Evolutionary conservation across 2,888 invertebrate species (phyloP).

Genomic region (Stenchaetothrips biformis): DNA sequence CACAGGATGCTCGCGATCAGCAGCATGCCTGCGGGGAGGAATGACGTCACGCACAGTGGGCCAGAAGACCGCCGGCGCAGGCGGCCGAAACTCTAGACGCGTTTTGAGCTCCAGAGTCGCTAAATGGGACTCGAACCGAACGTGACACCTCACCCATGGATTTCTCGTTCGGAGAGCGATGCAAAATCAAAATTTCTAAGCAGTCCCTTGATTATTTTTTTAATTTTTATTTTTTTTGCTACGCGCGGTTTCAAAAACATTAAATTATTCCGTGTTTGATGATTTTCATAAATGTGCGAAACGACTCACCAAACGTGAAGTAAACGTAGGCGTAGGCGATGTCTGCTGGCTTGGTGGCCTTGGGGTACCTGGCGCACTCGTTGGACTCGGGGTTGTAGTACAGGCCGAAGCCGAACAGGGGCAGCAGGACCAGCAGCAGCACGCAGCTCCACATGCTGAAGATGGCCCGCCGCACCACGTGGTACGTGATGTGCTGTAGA

Average conservation of each 20-base stretch:
- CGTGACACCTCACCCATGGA: too few species aligned
- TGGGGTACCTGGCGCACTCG: constrained; percentile 65
- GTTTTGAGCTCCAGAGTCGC: too few species aligned
- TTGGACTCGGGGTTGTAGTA: constrained; percentile 57
- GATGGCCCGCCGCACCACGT: constrained; percentile 66
- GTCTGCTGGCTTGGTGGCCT: constrained; percentile 60
- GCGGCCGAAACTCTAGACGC: too few species aligned
- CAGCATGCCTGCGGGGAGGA: constrained; percentile 54
- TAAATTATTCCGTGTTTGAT: constrained; percentile 14
- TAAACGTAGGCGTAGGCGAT: constrained; percentile 71
- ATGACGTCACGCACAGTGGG: too few species aligned
- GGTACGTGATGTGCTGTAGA: constrained; percentile 74
- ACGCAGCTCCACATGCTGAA: constrained; percentile 65
- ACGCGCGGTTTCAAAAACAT: constrained; percentile 29
- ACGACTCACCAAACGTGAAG: constrained; percentile 65
- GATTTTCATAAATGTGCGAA: constrained; percentile 28
- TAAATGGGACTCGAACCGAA: too few species aligned
- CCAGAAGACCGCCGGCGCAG: too few species aligned
- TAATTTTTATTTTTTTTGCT: constrained; percentile 27
- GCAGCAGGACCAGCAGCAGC: constrained; percentile 66
- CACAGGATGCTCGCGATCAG: constrained; percentile 71
- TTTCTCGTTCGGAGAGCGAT: too few species aligned
- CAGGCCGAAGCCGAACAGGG: constrained; percentile 67
- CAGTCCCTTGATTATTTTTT: too few species aligned
- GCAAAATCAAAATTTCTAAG: too few species aligned